Evolutionary conservation across 2,113 vertebrate genomes (phyloP), one percentile per base, ranked within the genome.

Genomic region (Brienomyrus brachyistius): DNA sequence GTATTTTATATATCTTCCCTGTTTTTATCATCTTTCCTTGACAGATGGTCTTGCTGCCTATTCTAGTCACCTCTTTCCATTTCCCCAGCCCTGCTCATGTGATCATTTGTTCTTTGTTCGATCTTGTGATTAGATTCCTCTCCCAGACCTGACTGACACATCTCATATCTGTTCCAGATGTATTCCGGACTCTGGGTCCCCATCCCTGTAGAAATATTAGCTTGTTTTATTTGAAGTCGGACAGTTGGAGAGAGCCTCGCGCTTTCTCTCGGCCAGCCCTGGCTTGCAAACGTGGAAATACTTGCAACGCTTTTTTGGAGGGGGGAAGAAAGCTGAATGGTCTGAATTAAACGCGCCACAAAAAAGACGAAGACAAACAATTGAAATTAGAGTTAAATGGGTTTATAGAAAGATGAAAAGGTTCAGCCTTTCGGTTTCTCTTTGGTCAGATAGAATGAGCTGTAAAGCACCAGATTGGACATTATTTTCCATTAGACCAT

Each of bases 251-350:
- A 90, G 51, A 90, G 77, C 54, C 84, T 45, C 50, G 82, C 88
- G 85, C 51, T 86, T 88, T 77, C 89, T 90, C 56, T 84, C 47
- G 21, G 84, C 90, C 87, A 84, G 87, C 66, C 66, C 89, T 92
- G 91, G 86, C 91, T 89, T 88, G 56, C 35, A 87, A 91, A 92
- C 66, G 90, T 93, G 91, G 92, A 92, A 92, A 91, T 90, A 51
- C 89, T 91, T 92, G 91, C 90, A 90, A 62, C 40, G 31, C 52
- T 88, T 77, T 89, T 90, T 89, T 84, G 77, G 89, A 91, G 62
- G 88, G 90, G 66, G 62, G 52, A 40, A 86, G 51, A 27, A 23
- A 11, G 48, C 82, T n/a, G 66, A 91, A 88, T 90, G 90, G 88
- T 91, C 88, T 91, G 84, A 92, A 90, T 91, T 91, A 89, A 91